Base-by-base conservation (phyloP, 2,888 invertebrate species). In the Tortricodes alternella region DNA sequence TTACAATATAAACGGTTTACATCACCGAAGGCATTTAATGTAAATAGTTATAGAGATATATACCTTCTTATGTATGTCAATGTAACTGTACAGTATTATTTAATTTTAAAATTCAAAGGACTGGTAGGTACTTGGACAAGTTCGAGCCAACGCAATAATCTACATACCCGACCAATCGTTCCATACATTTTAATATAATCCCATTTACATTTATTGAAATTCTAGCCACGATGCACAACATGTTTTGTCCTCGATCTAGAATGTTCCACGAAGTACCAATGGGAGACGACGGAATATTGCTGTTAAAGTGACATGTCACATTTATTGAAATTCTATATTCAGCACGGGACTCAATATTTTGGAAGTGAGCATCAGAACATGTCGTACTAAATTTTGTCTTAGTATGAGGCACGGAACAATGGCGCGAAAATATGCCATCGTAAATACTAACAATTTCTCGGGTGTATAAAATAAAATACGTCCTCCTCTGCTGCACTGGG, bases 151-250 rank as follows among this genome's bases (percentile, higher is more conserved):
- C 43, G 49, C 43, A 56, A 44, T 49, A 43, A 44, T 56, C 43
- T 49, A 49, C 55, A 55, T 55, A 43, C 55, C 37, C 49, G 43
- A 43, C 48, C 41, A 48, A 55, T 55, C 48, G 41, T 43, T 41
- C 41, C 34, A 49, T 49, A 49, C 55, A 56, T 56, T 49, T 56
- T 49, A 56, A 56, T 49, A 43, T 18, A 43, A 49, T 37, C 43
- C 34, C 11, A 56, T 49, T 49, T 56, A 56, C 49, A 43, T 56
- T 29, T 44, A 56, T 56, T 44, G 37, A 43, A 56, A 49, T 56
- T 56, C 49, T 41, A 49, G 15, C 21, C 49, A 56, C 55, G 49
- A 49, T 29, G 29, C 43, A 29, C 43, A 44, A 52, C 44, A 49
- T 50, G 37, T 49, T 50, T 34, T 50, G 56, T 56, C 35, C 44